Evolutionary conservation across 2,797 vertebrate species (phyloP).

Genomic region (Chrysocyon brachyurus): DNA sequence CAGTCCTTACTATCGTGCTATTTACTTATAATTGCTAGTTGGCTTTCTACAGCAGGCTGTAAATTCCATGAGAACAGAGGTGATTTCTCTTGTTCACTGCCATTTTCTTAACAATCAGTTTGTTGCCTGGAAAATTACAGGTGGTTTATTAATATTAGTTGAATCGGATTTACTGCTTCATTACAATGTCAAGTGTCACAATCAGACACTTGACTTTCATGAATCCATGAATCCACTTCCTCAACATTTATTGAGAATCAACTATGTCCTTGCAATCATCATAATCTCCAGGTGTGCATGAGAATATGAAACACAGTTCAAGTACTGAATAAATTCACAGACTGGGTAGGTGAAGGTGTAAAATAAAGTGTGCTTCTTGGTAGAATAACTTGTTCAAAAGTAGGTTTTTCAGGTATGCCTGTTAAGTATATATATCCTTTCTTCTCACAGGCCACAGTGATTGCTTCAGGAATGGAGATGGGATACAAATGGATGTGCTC

Average conservation of each 20-base stretch:
- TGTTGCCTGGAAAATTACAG: not conserved
- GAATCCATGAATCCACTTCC: not conserved
- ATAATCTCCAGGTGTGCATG: not conserved
- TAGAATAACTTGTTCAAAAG: not conserved
- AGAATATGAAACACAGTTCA: not conserved
- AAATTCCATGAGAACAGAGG: not conserved
- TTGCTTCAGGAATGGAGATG: not conserved
- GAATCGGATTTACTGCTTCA: not conserved
- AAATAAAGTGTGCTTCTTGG: not conserved
- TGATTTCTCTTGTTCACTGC: not conserved
- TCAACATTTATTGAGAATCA: not conserved
- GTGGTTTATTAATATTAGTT: not conserved
- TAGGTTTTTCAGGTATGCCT: not conserved
- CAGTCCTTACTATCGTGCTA: not conserved
- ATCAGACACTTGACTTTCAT: not conserved
- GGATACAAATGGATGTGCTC: not conserved
- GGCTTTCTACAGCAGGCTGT: not conserved
- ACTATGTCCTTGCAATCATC: not conserved
- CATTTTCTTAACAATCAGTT: not conserved
- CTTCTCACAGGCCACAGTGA: not conserved
- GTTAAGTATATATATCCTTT: not conserved
- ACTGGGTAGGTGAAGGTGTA: not conserved
- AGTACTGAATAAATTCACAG: not conserved
- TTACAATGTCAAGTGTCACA: not conserved
- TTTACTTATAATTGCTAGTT: not conserved